Evolutionary conservation across 2,888 invertebrate species (phyloP).

Genomic region (Cheilosia urbana): DNA sequence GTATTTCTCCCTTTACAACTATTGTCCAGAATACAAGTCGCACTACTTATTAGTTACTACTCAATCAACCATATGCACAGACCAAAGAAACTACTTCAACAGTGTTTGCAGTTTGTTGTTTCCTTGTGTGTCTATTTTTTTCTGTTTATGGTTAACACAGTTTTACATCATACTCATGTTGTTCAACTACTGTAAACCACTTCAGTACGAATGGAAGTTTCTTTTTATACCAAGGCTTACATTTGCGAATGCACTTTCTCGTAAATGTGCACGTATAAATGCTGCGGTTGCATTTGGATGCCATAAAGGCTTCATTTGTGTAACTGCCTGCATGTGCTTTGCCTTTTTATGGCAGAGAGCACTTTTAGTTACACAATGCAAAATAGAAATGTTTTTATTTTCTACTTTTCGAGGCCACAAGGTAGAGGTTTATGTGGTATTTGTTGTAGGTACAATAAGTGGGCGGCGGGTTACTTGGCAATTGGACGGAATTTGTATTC

Average conservation of each 20-base stretch:
- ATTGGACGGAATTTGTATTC: not conserved
- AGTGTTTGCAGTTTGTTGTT: slow-evolving; percentile 17
- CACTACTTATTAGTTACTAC: slow-evolving; percentile 37
- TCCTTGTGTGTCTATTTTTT: not conserved
- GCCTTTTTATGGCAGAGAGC: not conserved
- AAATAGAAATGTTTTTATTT: slow-evolving; percentile 6
- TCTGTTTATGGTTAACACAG: slow-evolving; percentile 5
- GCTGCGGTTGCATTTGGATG: slow-evolving; percentile 4
- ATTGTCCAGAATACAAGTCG: no score
- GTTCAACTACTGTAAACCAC: slow-evolving; percentile 53
- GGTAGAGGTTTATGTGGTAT: not conserved
- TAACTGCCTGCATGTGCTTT: not conserved
- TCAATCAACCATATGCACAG: slow-evolving; percentile 39
- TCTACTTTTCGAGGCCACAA: not conserved
- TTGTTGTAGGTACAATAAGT: not conserved
- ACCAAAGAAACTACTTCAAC: slow-evolving; percentile 39
- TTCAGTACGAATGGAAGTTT: slow-evolving; percentile 60
- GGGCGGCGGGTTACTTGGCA: not conserved
- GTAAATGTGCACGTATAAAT: not conserved
- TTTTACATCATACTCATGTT: slow-evolving; percentile 37
- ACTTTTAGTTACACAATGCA: slow-evolving; percentile 3
- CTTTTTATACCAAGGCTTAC: slow-evolving; percentile 49
- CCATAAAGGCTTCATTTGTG: slow-evolving; percentile 6
- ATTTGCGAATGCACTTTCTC: slow-evolving; percentile 21
- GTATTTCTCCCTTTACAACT: no score